Conservation (phyloP, 1,140 invertebrate species). For the Diorhabda elongata region DNA sequence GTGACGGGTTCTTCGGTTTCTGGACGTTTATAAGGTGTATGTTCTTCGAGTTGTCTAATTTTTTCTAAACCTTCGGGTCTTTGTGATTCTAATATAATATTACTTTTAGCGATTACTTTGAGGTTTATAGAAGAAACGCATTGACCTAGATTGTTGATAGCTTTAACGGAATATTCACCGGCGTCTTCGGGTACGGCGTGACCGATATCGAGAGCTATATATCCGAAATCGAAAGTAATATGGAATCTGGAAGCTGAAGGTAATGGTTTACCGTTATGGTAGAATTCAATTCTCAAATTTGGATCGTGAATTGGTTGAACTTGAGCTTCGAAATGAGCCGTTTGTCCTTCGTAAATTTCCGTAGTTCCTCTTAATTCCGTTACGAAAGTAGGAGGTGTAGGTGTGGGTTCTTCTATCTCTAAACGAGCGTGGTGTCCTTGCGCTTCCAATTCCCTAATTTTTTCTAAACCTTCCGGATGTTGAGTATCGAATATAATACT, state of each 20-base stretch:
- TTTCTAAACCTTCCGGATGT: constrained; percentile 88
- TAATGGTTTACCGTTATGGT: constrained; percentile 83
- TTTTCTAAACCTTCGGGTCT: constrained; percentile 93
- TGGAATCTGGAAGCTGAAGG: constrained; percentile 84
- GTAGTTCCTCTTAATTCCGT: constrained; percentile 80
- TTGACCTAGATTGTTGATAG: constrained; percentile 83
- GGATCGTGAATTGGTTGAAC: constrained; percentile 89
- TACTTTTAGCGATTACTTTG: constrained; percentile 77
- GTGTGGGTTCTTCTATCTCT: constrained; percentile 75
- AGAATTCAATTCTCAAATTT: constrained; percentile 86
- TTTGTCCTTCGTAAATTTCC: constrained; percentile 79
- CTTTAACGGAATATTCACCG: constrained; percentile 88
- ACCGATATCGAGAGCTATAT: constrained; percentile 86
- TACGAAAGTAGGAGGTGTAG: constrained; percentile 74
- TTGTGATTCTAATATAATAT: constrained; percentile 89
- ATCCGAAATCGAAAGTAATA: constrained; percentile 93
- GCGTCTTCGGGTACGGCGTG: constrained; percentile 89
- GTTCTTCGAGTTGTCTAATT: constrained; percentile 85
- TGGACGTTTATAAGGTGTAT: constrained; percentile 72
- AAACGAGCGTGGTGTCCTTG: constrained; percentile 71
- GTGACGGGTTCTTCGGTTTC: constrained; percentile 77
- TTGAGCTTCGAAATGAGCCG: constrained; percentile 87
- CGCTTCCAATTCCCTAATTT: constrained; percentile 84
- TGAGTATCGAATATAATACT: constrained; percentile 87
- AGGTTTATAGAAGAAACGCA: constrained; percentile 78